Conservation (phyloP, 1,140 invertebrate genomes). For the Orussus abietinus region DNA sequence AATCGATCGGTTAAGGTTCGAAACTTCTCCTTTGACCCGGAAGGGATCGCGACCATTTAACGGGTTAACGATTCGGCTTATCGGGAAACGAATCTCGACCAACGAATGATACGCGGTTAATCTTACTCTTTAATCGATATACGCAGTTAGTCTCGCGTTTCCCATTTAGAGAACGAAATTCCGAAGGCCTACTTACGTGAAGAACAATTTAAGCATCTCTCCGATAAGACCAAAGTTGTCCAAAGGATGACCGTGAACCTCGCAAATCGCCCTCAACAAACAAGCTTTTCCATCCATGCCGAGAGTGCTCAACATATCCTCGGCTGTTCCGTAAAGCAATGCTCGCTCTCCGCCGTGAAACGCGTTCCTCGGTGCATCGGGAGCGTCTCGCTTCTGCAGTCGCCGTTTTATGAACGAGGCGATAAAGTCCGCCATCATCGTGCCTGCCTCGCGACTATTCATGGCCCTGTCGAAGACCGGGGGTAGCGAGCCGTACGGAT, state of each 20-base stretch:
- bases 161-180: no score
- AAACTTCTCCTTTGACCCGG: no score
- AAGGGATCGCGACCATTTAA: no score
- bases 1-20: no score
- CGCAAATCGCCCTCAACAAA: constrained; percentile 76
- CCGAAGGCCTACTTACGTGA: constrained; percentile 76
- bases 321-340: constrained; percentile 68
- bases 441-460: constrained; percentile 63
- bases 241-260: constrained; percentile 76
- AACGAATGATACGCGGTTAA: no score
- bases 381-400: constrained; percentile 58
- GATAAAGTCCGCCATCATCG: constrained; percentile 67
- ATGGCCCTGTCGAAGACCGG: constrained; percentile 68
- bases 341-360: constrained; percentile 77
- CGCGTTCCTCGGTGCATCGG: constrained; percentile 47
- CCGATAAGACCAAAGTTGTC: constrained; percentile 72
- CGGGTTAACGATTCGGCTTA: no score
- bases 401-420: constrained; percentile 64
- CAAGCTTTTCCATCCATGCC: constrained; percentile 79
- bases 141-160: no score
- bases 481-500: constrained; percentile 75
- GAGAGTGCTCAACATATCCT: constrained; percentile 72
- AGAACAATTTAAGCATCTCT: constrained; percentile 75
- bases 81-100: no score
- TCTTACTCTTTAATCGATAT: no score